These are phyloP conservation scores for Troilus luridus DNA, from an alignment of 2,888 invertebrate species.

Conservation along the genomic window DNA sequence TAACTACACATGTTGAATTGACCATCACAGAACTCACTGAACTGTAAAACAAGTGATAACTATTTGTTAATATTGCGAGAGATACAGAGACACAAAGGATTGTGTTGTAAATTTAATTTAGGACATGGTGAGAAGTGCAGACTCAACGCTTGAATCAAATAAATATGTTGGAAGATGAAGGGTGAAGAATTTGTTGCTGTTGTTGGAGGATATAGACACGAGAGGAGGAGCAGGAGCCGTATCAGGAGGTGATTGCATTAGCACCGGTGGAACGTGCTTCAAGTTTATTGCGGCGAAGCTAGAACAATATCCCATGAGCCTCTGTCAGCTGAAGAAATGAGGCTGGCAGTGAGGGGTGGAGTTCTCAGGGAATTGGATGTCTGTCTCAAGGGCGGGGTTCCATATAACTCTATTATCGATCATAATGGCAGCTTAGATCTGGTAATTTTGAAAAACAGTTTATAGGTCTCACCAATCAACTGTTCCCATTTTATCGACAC, in stretches of 20 bases:
- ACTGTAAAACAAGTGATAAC: background rate
- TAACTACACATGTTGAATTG: background rate
- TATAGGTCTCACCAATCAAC: too few species aligned
- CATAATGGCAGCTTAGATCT: background rate
- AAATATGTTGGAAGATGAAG: background rate
- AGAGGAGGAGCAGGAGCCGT: background rate
- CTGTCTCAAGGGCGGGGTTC: background rate
- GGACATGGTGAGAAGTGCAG: background rate
- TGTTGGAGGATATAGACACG: background rate
- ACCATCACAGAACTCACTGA: background rate
- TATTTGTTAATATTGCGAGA: background rate
- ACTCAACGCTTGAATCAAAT: background rate
- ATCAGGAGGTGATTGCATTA: slow-evolving; percentile 37
- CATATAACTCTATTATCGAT: background rate
- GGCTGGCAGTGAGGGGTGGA: background rate
- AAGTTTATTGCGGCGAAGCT: slow-evolving; percentile 5
- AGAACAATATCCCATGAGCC: slow-evolving; percentile 28
- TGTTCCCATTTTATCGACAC: too few species aligned
- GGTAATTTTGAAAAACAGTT: too few species aligned
- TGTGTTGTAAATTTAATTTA: background rate
- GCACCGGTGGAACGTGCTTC: background rate
- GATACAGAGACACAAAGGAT: background rate
- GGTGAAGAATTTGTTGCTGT: slow-evolving; percentile 4
- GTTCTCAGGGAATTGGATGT: background rate
- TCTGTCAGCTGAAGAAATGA: slow-evolving; percentile 33